Conservation (phyloP, 2,113 vertebrate species). For the Labeo rohita region DNA sequence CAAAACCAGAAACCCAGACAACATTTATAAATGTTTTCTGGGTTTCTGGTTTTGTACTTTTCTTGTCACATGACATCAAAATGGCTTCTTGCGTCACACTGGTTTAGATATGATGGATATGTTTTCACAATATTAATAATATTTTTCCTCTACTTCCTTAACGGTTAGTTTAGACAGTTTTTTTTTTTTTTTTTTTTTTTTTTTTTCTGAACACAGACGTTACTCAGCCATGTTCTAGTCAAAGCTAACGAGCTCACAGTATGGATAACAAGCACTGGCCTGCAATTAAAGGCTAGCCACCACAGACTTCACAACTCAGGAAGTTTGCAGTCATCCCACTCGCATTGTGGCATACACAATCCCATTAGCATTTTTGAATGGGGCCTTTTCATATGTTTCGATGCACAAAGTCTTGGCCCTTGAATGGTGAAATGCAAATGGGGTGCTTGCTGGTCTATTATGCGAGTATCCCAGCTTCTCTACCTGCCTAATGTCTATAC, state of each 20-base stretch:
- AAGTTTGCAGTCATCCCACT: constrained; percentile 90
- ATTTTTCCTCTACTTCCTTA: background rate
- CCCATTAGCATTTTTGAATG: constrained; percentile 93
- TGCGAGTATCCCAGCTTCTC: constrained; percentile 83
- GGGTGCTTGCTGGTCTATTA: constrained; percentile 89
- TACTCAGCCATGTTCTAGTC: constrained; percentile 49
- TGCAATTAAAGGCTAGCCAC: constrained; percentile 85
- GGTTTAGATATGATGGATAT: background rate
- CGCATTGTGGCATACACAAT: constrained; percentile 88
- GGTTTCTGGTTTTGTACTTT: too few relatives aligned
- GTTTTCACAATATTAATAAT: too few relatives aligned
- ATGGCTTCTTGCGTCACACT: background rate
- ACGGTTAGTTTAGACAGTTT: background rate
- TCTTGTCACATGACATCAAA: background rate
- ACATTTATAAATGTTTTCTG: too few relatives aligned
- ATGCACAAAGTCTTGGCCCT: constrained; percentile 71
- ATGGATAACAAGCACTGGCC: constrained; percentile 80
- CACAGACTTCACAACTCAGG: constrained; percentile 82
- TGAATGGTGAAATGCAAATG: constrained; percentile 93
- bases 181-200: background rate
- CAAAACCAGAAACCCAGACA: too few relatives aligned
- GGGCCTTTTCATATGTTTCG: constrained; percentile 89
- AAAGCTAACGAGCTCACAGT: constrained; percentile 81
- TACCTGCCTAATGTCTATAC: constrained; percentile 89
- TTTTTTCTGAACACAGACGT: background rate